Evolutionary conservation across 1,140 invertebrate species (phyloP).

Genomic region (Belonocnema kinseyi): DNA sequence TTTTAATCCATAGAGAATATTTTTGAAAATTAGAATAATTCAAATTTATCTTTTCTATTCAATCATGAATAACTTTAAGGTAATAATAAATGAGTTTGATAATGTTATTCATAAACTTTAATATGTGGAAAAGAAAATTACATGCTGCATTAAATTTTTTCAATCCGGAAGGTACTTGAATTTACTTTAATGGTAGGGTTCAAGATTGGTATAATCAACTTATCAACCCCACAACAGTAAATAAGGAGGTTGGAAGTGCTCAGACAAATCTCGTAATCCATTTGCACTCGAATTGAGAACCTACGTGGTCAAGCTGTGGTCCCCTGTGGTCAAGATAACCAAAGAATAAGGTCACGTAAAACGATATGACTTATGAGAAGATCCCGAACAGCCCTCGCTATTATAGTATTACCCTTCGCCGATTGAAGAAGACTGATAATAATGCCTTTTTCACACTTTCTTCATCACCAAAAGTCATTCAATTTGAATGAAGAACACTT

Average conservation of each 20-base stretch:
- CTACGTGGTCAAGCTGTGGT: not conserved
- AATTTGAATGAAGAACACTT: too few relatives aligned
- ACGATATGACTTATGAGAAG: not conserved
- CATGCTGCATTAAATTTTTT: too few relatives aligned
- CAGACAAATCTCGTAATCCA: constrained; percentile 1
- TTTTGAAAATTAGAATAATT: too few relatives aligned
- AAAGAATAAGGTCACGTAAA: constrained; percentile 10
- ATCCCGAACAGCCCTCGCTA: not conserved
- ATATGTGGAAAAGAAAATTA: too few relatives aligned
- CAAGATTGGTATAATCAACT: not conserved
- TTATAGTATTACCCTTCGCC: constrained; percentile 4
- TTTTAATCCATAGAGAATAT: too few relatives aligned
- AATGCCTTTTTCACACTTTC: not conserved
- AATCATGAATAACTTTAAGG: too few relatives aligned
- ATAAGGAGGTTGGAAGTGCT: not conserved
- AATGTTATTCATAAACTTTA: too few relatives aligned
- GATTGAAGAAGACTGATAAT: not conserved
- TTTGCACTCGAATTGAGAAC: not conserved
- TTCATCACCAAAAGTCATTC: too few relatives aligned
- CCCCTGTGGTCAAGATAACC: constrained; percentile 19
- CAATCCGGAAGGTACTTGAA: too few relatives aligned
- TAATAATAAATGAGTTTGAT: too few relatives aligned
- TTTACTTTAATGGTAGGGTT: too few relatives aligned
- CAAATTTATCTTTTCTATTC: too few relatives aligned
- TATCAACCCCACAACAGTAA: not conserved